Base-by-base conservation (phyloP, 2,888 invertebrate species). In the Oscheius sp. region DNA sequence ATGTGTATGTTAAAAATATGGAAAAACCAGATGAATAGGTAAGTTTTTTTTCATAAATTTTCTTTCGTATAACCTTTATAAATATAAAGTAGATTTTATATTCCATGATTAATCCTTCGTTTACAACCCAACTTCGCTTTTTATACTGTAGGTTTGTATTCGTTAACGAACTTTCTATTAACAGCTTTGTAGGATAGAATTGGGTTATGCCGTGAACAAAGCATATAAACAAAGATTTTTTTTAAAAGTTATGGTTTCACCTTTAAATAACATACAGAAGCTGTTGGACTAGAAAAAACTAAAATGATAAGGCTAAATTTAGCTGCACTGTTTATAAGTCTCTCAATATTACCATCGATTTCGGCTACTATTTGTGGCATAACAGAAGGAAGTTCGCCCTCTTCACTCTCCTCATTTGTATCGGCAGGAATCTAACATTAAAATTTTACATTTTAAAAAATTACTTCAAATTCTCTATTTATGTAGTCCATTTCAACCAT, bases 231-330 rank as follows among this genome's bases (percentile, higher is more conserved):
- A 36, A 41, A n/a, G n/a, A n/a, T n/a, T n/a, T n/a, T n/a, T 41
- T 6, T 12, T 17, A 41, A 41, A 41, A 3, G 20, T 12, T 51
- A 64, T 26, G 49, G 50, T 26, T 67, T 67, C 17, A 57, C 59
- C 49, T 67, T 67, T 28, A 67, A 36, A 32, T 67, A 67, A 26
- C 67, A 67, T 6, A 67, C 38, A 24, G 47, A 59, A 8, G 67
- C 67, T 6, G 57, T 45, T 2, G 65, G 54, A 54, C 64, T 68
- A 14, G 72, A 51, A 14, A 77, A 62, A 14, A 80, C 61, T 12
- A 80, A 49, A 45, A 77, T 44, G 26, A 80, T 62, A 45, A 76
- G 36, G 1, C 74, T 50, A 51, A 66, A 70, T 51, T 70, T 72
- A n/a, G 73, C 70, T 4, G 74, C 67, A 8, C 73, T 65, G 9